Evolutionary conservation across 2,888 invertebrate species (phyloP).

Genomic region (Eupithecia abbreviata): DNA sequence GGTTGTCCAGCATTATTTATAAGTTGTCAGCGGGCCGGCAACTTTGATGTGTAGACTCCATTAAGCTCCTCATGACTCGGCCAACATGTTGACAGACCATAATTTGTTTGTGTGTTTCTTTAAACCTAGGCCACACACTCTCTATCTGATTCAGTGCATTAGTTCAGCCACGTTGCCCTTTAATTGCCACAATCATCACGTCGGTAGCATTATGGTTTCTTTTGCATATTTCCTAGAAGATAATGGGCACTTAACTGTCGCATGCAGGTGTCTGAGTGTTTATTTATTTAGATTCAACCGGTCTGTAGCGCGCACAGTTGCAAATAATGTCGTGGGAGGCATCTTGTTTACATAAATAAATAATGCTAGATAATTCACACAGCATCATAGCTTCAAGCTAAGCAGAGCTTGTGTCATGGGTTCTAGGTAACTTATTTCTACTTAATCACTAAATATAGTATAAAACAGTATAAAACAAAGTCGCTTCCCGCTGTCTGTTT

Average conservation of each 20-base stretch:
- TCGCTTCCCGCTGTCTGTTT: no score
- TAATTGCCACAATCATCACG: slow-evolving; percentile 7
- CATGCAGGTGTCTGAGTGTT: slow-evolving; percentile 67
- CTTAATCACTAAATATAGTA: no score
- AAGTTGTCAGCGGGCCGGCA: no score
- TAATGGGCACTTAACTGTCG: slow-evolving; percentile 69
- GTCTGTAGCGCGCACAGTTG: slow-evolving; percentile 62
- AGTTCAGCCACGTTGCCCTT: background rate
- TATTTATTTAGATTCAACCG: slow-evolving; percentile 72
- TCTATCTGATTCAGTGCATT: no score
- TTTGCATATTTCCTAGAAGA: slow-evolving; percentile 58
- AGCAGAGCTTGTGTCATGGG: background rate
- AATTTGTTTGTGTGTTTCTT: no score
- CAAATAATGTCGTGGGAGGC: slow-evolving; percentile 64
- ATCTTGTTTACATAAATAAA: slow-evolving; percentile 56
- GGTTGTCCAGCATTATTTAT: no score
- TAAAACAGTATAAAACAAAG: no score
- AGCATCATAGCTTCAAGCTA: background rate
- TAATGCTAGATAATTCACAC: background rate
- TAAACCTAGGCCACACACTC: background rate
- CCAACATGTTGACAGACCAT: no score
- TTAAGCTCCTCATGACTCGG: no score
- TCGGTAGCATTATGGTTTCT: slow-evolving; percentile 37
- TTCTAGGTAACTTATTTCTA: no score
- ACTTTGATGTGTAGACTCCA: no score